Percentiles rank a stretch among this genome's conserved stretches.
These are phyloP conservation scores for Molanna angustata DNA, from an alignment of 2,888 invertebrate genomes.

Conservation along the genomic window DNA sequence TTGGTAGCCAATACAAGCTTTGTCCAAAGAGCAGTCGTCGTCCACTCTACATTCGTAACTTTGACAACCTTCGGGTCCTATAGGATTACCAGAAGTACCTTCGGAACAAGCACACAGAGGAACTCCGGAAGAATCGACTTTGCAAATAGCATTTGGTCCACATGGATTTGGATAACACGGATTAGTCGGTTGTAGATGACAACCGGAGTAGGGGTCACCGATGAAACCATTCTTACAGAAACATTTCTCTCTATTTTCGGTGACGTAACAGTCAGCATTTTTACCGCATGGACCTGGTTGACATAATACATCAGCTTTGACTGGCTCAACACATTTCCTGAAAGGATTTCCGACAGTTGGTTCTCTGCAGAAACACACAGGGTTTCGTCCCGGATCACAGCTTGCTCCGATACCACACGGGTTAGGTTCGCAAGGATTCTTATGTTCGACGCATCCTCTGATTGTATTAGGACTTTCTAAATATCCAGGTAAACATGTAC, in stretches of 20 bases:
- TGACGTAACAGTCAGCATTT: constrained; percentile 82
- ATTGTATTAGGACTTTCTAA: constrained; percentile 86
- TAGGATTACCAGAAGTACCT: constrained; percentile 76
- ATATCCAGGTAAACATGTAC: constrained; percentile 79
- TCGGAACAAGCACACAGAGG: constrained; percentile 71
- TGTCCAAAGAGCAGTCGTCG: constrained; percentile 68
- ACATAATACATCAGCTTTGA: constrained; percentile 63
- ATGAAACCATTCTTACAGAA: constrained; percentile 72
- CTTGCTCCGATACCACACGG: constrained; percentile 76
- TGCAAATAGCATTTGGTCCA: constrained; percentile 73
- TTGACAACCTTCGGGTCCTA: constrained; percentile 67
- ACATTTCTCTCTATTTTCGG: constrained; percentile 79
- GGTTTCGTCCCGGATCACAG: constrained; percentile 74
- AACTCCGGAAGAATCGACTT: constrained; percentile 64
- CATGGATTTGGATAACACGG: constrained; percentile 80
- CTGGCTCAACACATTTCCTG: constrained; percentile 64
- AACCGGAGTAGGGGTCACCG: constrained; percentile 80
- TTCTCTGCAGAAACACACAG: constrained; percentile 84
- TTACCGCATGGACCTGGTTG: constrained; percentile 79
- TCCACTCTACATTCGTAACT: constrained; percentile 80
- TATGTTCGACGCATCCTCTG: constrained; percentile 75
- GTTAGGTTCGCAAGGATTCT: constrained; percentile 80
- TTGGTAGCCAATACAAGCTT: constrained; percentile 76
- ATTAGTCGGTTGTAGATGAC: constrained; percentile 63
- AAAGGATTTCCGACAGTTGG: constrained; percentile 81